Percentiles rank a stretch among this genome's conserved stretches.
phyloP scores from a whole-genome alignment of 1,140 invertebrate genomes.

The Uloborus diversus region DNA sequence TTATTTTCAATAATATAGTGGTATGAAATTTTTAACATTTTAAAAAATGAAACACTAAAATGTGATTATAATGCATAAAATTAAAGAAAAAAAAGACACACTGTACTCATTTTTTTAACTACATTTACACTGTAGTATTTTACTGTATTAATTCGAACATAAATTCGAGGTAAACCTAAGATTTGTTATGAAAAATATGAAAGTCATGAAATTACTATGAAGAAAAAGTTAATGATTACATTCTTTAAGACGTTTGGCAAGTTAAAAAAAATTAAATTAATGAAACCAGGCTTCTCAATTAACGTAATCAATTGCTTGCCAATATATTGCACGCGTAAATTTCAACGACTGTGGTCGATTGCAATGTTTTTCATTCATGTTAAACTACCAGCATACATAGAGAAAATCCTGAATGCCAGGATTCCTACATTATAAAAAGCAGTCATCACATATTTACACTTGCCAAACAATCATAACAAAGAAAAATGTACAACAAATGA shows the following conservation, averaged over 20 bases:
- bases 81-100: too few relatives aligned
- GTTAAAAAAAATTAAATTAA: not conserved
- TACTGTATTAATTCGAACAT: too few relatives aligned
- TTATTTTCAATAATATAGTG: too few relatives aligned
- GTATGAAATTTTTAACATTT: too few relatives aligned
- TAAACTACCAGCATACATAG: not conserved
- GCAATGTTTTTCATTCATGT: not conserved
- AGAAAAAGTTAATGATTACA: not conserved
- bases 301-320: constrained; percentile 28
- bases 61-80: too few relatives aligned
- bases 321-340: constrained; percentile 36
- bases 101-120: too few relatives aligned
- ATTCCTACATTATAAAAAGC: not conserved
- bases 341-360: constrained; percentile 44
- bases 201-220: not conserved
- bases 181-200: not conserved
- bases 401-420: too few relatives aligned
- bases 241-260: constrained; percentile 18
- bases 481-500: constrained; percentile 11
- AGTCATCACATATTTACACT: not conserved
- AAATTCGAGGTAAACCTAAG: too few relatives aligned
- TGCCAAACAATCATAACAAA: constrained; percentile 13
- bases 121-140: too few relatives aligned
- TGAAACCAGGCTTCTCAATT: constrained; percentile 16
- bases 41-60: too few relatives aligned